Base-by-base conservation (phyloP, 2,888 invertebrate species). In the Tachina lurida region DNA sequence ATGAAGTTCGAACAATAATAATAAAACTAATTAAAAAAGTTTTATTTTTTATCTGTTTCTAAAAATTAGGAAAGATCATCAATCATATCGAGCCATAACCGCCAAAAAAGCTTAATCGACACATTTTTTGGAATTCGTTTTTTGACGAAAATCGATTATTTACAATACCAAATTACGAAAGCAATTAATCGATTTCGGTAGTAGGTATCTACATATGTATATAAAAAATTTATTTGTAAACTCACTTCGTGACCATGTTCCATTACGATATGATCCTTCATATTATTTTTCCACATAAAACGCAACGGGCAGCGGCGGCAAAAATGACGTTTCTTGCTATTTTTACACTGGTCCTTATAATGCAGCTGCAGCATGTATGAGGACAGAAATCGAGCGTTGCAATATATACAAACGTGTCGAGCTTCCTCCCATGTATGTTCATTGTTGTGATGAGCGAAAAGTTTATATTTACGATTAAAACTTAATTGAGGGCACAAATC, bases 351-450 rank as follows among this genome's bases (percentile, higher is more conserved):
- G 88, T 92, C 87, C 89, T 93, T 90, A 92, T 93, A 54, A 93
- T 95, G 95, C 5, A 94, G 93, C 0, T 93, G 92, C 3, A 94
- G 93, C 17, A 94, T 91, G 78, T 93, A 93, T 3, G 93, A 90
- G 10, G 93, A 93, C 0, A 94, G 93, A 88, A 94, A 95, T 45
- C 93, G 90, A 90, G 94, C 93, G 22, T 93, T 91, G 88, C 95
- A 95, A 19, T 93, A 90, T 45, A 91, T 91, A 86, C 95, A 95
- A 41, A 93, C 92, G 43, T 93, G 91, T 0, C 93, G 93, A 0
- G 93, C 91, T 71, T 94, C 94, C 0, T 94, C 93, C 89, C 94
- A 89, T 4, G 67, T 80, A 77, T 93, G 93, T 10, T 86, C 82
- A 5, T 87, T 88, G 45, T 88, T 82, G 82, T 93, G 91, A 86